Conservation (phyloP, 2,888 invertebrate genomes). For the Epistrophe eligans region DNA sequence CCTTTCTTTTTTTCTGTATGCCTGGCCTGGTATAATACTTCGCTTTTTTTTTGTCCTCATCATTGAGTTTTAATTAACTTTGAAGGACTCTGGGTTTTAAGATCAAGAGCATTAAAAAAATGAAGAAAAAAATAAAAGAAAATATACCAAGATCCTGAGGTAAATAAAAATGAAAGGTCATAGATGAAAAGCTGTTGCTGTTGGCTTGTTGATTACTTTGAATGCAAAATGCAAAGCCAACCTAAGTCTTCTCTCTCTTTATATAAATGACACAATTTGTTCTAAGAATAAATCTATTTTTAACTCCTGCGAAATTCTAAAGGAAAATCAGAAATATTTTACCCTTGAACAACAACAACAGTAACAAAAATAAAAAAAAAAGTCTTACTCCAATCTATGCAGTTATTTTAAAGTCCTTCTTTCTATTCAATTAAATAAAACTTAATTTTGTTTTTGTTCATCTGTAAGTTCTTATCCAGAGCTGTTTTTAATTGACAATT, state of each 20-base stretch:
- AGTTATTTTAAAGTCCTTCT: slow-evolving; percentile 6
- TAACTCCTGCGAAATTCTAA: neutral
- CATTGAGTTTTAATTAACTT: slow-evolving; percentile 35
- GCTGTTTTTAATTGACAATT: slow-evolving; percentile 14
- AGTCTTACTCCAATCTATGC: neutral
- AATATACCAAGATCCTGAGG: neutral
- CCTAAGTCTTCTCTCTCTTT: neutral
- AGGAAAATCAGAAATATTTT: neutral
- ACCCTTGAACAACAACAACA: neutral
- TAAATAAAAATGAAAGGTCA: slow-evolving; percentile 38
- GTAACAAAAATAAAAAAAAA: neutral
- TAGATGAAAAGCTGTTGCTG: slow-evolving; percentile 31
- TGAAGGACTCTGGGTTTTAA: slow-evolving; percentile 17
- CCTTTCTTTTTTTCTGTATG: neutral
- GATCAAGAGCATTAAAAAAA: neutral
- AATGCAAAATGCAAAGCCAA: slow-evolving; percentile 19
- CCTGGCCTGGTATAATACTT: neutral
- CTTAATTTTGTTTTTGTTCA: neutral
- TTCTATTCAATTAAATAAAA: slow-evolving; percentile 17
- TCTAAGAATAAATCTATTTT: slow-evolving; percentile 5
- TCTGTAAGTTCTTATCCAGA: neutral
- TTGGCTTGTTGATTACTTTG: slow-evolving; percentile 32
- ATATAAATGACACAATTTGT: slow-evolving; percentile 2
- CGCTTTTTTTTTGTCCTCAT: neutral
- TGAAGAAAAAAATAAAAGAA: neutral